Conservation (phyloP, 2,888 invertebrate species). For the Drosophila neonasuta region DNA sequence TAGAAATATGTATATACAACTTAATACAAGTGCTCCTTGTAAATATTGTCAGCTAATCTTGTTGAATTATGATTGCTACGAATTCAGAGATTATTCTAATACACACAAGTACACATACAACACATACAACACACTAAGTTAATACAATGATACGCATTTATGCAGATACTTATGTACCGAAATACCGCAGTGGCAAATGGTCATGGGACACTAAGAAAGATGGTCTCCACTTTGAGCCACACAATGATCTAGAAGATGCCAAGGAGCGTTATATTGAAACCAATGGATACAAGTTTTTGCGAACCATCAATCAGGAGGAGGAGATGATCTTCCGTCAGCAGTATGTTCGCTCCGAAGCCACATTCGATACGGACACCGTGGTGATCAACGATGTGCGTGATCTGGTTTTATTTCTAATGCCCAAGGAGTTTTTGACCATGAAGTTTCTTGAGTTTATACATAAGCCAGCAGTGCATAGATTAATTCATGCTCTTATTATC, state of each 20-base stretch:
- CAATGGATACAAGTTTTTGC: slow-evolving; percentile 70
- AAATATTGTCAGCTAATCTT: not conserved
- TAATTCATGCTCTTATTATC: slow-evolving; percentile 77
- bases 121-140: not conserved
- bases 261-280: slow-evolving; percentile 58
- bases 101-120: not conserved
- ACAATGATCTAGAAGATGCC: slow-evolving; percentile 39
- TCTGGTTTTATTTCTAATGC: slow-evolving; percentile 76
- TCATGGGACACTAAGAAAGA: slow-evolving; percentile 66
- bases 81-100: not conserved
- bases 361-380: slow-evolving; percentile 75
- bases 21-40: not conserved
- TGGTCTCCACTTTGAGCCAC: slow-evolving; percentile 57
- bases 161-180: slow-evolving; percentile 68
- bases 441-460: slow-evolving; percentile 78
- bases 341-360: slow-evolving; percentile 64
- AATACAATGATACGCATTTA: slow-evolving; percentile 59
- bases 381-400: slow-evolving; percentile 79
- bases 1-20: too few species aligned
- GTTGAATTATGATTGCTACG: not conserved
- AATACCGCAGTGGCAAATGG: slow-evolving; percentile 77
- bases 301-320: slow-evolving; percentile 74
- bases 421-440: slow-evolving; percentile 66
- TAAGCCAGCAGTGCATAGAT: slow-evolving; percentile 67
- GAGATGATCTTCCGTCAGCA: slow-evolving; percentile 77